phyloP scores from a whole-genome alignment of 2,797 vertebrate genomes.

The Allenopithecus nigroviridis region DNA sequence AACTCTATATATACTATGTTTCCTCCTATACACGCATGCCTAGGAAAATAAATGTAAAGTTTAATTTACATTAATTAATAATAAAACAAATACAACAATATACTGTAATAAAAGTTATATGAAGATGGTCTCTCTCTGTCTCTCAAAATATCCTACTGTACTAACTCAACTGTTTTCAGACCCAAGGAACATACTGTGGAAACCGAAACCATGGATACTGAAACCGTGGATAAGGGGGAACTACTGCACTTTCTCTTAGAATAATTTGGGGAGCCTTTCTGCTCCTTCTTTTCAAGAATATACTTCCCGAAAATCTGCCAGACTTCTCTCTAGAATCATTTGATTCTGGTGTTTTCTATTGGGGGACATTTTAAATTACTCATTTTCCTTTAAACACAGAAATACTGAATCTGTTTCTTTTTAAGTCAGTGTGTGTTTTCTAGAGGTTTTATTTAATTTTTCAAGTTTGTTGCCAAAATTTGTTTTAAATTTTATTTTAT shows the following conservation, averaged over 20 bases:
- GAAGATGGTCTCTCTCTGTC: neutral
- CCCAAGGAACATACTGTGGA: neutral
- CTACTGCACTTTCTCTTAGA: neutral
- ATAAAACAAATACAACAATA: neutral
- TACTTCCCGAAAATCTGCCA: neutral
- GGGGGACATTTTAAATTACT: neutral
- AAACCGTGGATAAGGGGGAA: neutral
- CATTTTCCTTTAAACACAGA: slow-evolving; percentile 26
- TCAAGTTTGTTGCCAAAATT: neutral
- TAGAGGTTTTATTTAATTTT: neutral
- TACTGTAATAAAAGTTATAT: neutral
- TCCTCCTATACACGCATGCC: neutral
- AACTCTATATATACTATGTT: neutral
- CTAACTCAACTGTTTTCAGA: neutral
- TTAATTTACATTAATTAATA: neutral
- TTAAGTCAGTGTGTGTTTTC: neutral
- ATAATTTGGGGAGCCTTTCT: neutral
- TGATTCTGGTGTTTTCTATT: neutral
- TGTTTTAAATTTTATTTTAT: neutral
- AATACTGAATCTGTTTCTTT: neutral
- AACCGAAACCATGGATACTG: neutral
- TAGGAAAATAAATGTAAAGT: neutral
- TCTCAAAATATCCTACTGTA: neutral
- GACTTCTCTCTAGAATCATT: neutral
- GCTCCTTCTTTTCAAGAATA: neutral